Evolutionary conservation across 2,113 vertebrate genomes (phyloP), one percentile per base, ranked within the genome.

Genomic region (Patagioenas fasciata): DNA sequence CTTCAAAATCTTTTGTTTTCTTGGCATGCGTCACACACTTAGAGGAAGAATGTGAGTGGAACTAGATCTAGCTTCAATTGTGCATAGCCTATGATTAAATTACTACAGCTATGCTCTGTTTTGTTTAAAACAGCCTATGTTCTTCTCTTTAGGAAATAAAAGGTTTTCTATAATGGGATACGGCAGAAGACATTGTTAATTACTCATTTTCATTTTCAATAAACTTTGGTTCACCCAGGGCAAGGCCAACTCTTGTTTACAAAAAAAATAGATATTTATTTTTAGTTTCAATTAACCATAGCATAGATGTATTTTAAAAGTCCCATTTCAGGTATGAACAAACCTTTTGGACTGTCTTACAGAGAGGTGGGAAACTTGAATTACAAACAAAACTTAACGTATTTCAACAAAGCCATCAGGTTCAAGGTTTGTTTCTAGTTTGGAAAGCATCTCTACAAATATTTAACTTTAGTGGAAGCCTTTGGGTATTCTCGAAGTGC

Each of bases 141-240:
- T 93, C 48, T 88, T 23, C 47, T 85, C 32, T 87, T 44, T 71
- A 54, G 40, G 54, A 94, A 91, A 84, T 42, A 91, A 95, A 95
- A 88, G 77, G 13, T 67, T 91, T 97, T 89, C 42, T 95, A 36
- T 91, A 82, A 79, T 71, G 31, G 50, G 18, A 54, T 89, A 89
- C 78, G n/a, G 48, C 34, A 93, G 28, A 91, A 78, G 36, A 80
- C 44, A 69, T 34, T 86, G 54, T 92, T 96, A 92, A 96, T 97
- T 96, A 92, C 54, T 85, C 74, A 85, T 88, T 95, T 96, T 88
- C 75, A 28, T 95, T 96, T 96, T 90, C 64, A 85, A 7, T 87
- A 94, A 70, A 85, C 40, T 57, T 85, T 86, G 56, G 36, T 75
- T 95, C 73, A 78, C 31, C 4, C 19, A 81, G 62, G 38, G 42